Evolutionary conservation across 2,888 invertebrate species (phyloP).

Genomic region (Drosophila melanosoma): DNA sequence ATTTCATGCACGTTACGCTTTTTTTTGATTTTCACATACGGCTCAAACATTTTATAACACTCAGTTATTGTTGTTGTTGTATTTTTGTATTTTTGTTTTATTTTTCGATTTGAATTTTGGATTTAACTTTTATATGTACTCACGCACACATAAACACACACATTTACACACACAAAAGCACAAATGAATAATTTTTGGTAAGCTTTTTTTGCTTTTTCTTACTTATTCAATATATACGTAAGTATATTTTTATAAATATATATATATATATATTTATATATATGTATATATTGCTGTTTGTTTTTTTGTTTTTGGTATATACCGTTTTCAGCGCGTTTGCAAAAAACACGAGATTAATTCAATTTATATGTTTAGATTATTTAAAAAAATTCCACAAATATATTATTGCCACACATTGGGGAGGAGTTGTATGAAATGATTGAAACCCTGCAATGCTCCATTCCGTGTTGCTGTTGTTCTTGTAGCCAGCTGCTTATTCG

Average conservation of each 20-base stretch:
- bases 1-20: constrained; percentile 80
- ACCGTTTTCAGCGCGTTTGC: constrained; percentile 48
- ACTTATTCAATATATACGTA: constrained; percentile 15
- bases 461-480: constrained; percentile 35
- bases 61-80: constrained; percentile 13
- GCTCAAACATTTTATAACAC: constrained; percentile 84
- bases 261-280: background rate
- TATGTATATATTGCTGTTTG: constrained; percentile 22
- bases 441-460: constrained; percentile 61
- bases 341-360: constrained; percentile 34
- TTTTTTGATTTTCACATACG: constrained; percentile 85
- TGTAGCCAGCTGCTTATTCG: constrained; percentile 56
- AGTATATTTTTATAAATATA: constrained; percentile 1
- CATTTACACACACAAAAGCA: constrained; percentile 49
- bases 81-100: constrained; percentile 9
- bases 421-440: constrained; percentile 34
- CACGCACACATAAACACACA: constrained; percentile 23
- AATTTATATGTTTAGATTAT: constrained; percentile 37
- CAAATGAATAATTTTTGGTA: constrained; percentile 33
- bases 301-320: constrained; percentile 20
- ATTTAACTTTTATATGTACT: constrained; percentile 5
- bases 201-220: constrained; percentile 31
- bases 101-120: constrained; percentile 17
- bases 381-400: constrained; percentile 38
- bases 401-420: constrained; percentile 51